Evolutionary conservation across 2,113 vertebrate genomes (phyloP).

Genomic region (Shinisaurus crocodilurus): DNA sequence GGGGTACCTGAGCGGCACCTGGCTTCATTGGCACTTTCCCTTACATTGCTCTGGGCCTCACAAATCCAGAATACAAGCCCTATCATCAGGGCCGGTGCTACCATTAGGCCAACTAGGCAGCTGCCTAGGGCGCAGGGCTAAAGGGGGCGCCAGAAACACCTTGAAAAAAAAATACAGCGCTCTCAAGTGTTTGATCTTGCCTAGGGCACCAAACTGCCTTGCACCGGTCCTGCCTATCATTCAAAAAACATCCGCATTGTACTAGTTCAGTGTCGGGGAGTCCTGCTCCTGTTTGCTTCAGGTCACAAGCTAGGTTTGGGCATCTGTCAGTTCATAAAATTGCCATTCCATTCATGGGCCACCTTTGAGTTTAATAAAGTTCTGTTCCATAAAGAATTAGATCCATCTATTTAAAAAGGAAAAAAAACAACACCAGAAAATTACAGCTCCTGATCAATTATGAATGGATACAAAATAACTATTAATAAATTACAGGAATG

Average conservation of each 20-base stretch:
- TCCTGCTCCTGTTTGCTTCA: slow-evolving; percentile 27
- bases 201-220: no score
- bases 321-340: slow-evolving; percentile 70
- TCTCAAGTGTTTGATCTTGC: no score
- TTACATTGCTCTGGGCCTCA: slow-evolving; percentile 12
- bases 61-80: slow-evolving; percentile 47
- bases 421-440: slow-evolving; percentile 68
- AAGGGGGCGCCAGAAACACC: no score
- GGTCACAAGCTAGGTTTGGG: slow-evolving; percentile 62
- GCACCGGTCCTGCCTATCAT: no score
- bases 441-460: slow-evolving; percentile 77
- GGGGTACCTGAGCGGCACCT: not conserved
- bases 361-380: slow-evolving; percentile 76
- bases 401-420: slow-evolving; percentile 64
- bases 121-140: no score
- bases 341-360: slow-evolving; percentile 79
- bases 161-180: no score
- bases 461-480: slow-evolving; percentile 68
- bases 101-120: no score
- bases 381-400: slow-evolving; percentile 78
- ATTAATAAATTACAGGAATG: slow-evolving; percentile 71
- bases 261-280: slow-evolving; percentile 60
- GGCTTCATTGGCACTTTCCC: slow-evolving; percentile 46
- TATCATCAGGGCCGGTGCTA: no score
- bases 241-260: slow-evolving; percentile 51